Percentiles rank a stretch among this genome's conserved stretches.
Evolutionary conservation across 2,888 invertebrate genomes (phyloP).

Genomic region (Netelia virgata): DNA sequence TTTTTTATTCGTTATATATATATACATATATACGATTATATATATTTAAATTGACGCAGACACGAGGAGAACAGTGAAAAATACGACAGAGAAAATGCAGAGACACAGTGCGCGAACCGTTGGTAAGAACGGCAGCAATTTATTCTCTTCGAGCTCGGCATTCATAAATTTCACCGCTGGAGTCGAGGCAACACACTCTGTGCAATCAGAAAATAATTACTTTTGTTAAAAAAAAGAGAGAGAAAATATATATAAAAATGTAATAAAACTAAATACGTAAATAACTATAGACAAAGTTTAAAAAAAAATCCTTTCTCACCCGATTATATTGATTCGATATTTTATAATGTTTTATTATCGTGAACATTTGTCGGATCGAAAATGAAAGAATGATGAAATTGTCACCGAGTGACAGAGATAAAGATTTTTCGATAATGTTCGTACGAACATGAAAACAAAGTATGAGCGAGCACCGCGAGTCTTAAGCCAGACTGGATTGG

Average conservation of each 20-base stretch:
- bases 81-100: not conserved
- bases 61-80: slow-evolving; percentile 8
- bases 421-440: not conserved
- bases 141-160: slow-evolving; percentile 38
- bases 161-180: not conserved
- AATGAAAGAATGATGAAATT: not conserved
- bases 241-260: not conserved
- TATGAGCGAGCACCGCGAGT: not conserved
- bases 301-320: not conserved
- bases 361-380: not conserved
- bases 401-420: not conserved
- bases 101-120: not conserved
- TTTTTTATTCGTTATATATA: not conserved
- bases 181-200: not conserved
- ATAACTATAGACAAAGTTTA: not conserved
- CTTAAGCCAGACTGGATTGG: slow-evolving; percentile 25
- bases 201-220: slow-evolving; percentile 18
- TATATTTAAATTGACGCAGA: slow-evolving; percentile 5
- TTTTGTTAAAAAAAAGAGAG: not conserved
- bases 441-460: slow-evolving; percentile 16
- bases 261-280: not conserved
- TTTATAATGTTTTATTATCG: not conserved
- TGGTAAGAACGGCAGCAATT: slow-evolving; percentile 27
- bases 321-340: too few species aligned
- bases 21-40: too few species aligned